A percentile compares a stretch with the other conserved stretches of the same genome.
Conservation (phyloP, 2,113 vertebrate species). For the Forbesichthys papilliferus region DNA sequence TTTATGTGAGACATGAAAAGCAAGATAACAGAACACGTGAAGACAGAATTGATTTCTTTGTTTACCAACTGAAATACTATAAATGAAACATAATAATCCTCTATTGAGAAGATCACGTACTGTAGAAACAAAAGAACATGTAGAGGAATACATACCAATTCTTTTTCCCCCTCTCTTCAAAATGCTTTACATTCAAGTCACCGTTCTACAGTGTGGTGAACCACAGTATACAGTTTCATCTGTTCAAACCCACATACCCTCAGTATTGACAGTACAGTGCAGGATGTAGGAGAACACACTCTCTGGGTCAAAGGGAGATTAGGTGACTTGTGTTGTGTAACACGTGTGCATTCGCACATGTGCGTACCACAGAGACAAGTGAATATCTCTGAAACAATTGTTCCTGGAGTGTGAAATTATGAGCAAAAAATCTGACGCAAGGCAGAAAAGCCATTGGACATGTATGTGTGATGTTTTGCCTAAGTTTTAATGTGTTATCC, state of each 20-base stretch:
- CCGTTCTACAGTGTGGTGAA: constrained; percentile 26
- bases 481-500: background rate
- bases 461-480: background rate
- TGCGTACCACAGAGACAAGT: background rate
- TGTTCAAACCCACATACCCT: constrained; percentile 13
- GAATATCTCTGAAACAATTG: too few species aligned
- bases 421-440: background rate
- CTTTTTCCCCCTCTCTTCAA: constrained; percentile 8
- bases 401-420: background rate
- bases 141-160: constrained; percentile 11
- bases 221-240: constrained; percentile 7
- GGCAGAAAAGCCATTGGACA: background rate
- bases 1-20: constrained; percentile 11
- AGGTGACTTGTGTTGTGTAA: constrained; percentile 6
- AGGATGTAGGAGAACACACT: constrained; percentile 31
- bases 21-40: background rate
- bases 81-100: too few species aligned
- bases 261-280: constrained; percentile 16
- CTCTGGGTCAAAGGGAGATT: constrained; percentile 28
- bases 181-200: constrained; percentile 30
- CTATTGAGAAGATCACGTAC: background rate
- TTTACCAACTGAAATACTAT: constrained; percentile 1
- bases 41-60: constrained; percentile 11
- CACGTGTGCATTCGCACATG: background rate
- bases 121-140: background rate